These are phyloP conservation scores for Tauraco erythrolophus DNA, from an alignment of 2,113 vertebrate species.

Conservation along the genomic window DNA sequence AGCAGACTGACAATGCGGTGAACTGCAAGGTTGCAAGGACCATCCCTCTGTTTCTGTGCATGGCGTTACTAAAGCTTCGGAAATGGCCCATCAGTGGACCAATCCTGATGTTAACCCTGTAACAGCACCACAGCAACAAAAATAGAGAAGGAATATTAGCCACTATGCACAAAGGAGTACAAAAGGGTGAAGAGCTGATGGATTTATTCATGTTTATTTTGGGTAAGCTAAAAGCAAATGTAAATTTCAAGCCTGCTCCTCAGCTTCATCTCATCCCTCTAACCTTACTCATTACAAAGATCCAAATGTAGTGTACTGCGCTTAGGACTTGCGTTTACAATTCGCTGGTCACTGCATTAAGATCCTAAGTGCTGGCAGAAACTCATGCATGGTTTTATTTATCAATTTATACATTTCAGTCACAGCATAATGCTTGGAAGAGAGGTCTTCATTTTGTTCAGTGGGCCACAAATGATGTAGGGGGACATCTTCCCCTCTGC, in stretches of 20 bases:
- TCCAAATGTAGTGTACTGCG: not conserved
- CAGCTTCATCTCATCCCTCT: not conserved
- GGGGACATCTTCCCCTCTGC: not conserved
- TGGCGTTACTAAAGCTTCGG: not conserved
- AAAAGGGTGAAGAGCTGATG: not conserved
- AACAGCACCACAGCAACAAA: not conserved
- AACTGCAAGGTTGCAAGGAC: not conserved
- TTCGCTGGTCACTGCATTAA: not conserved
- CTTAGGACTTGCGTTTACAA: not conserved
- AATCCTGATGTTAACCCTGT: not conserved
- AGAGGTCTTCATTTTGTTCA: not conserved
- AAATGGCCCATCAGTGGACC: not conserved
- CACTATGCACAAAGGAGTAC: not conserved
- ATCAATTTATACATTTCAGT: not conserved
- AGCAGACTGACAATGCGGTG: not conserved
- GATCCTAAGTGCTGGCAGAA: not conserved
- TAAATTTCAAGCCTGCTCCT: constrained; percentile 2
- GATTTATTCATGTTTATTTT: not conserved
- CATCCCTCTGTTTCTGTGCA: not conserved
- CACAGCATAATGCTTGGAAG: not conserved
- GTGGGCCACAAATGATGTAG: not conserved
- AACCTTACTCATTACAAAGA: not conserved
- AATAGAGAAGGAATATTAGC: not conserved
- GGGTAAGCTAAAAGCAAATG: not conserved
- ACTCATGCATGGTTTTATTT: not conserved